Conservation (phyloP, 2,888 invertebrate species). For the Plagodis pulveraria region DNA sequence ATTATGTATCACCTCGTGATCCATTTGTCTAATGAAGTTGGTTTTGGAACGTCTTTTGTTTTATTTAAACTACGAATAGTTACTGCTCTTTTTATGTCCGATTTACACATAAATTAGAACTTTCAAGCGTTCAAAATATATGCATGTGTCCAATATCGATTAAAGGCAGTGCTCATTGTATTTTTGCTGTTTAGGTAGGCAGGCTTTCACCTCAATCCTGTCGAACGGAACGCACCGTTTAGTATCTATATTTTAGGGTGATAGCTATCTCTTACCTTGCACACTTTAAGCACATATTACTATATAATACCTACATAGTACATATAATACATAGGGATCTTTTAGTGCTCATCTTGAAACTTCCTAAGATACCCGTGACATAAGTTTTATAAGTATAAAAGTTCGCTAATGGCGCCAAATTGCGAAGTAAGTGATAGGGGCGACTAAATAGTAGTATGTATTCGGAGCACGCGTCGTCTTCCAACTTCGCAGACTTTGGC, state of each 20-base stretch:
- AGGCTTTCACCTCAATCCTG: no score
- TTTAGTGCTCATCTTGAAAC: no score
- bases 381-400: neutral
- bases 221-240: no score
- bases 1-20: slow-evolving; percentile 47
- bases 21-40: slow-evolving; percentile 65
- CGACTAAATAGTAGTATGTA: slow-evolving; percentile 38
- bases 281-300: neutral
- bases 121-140: neutral
- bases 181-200: no score
- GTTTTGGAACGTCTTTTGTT: slow-evolving; percentile 34
- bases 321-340: neutral
- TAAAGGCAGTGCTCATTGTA: no score
- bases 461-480: slow-evolving; percentile 49
- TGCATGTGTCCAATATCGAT: no score
- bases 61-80: slow-evolving; percentile 17
- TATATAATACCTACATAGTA: neutral
- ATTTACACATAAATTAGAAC: neutral
- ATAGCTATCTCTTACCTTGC: no score
- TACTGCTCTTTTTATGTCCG: slow-evolving; percentile 5
- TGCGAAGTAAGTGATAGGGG: slow-evolving; percentile 50
- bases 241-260: no score
- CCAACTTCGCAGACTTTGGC: slow-evolving; percentile 46
- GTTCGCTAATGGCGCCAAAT: slow-evolving; percentile 45
- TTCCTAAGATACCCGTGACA: no score